Evolutionary conservation across 2,797 vertebrate genomes (phyloP).

Genomic region (Triplophysa bombifrons): DNA sequence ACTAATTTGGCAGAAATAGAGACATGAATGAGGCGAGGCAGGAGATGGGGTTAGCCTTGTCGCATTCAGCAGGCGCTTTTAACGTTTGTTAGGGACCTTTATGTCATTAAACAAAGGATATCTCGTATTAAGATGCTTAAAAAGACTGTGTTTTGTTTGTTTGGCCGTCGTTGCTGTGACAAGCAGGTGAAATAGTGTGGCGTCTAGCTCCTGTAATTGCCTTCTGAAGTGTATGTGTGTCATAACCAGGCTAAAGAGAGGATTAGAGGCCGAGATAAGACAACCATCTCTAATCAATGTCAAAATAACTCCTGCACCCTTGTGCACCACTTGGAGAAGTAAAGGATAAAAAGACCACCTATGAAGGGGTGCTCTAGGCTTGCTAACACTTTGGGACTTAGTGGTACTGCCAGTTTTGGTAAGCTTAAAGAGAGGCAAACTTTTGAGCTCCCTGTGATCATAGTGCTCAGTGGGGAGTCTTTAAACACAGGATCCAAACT

Average conservation of each 20-base stretch:
- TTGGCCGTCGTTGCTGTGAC: not conserved
- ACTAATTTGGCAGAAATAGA: not conserved
- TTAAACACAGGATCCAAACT: not conserved
- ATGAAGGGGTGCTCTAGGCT: not conserved
- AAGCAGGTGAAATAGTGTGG: not conserved
- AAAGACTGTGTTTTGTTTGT: not conserved
- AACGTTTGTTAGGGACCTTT: slow-evolving; percentile 32
- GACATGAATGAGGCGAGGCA: not conserved
- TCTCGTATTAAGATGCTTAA: slow-evolving; percentile 18
- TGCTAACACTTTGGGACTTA: not conserved
- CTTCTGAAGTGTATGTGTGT: slow-evolving; percentile 29
- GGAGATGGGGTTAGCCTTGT: slow-evolving; percentile 11
- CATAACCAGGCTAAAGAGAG: slow-evolving; percentile 58
- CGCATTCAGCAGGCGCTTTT: slow-evolving; percentile 1
- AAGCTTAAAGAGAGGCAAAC: not conserved
- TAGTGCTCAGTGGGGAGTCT: not conserved
- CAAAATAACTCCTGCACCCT: slow-evolving; percentile 49
- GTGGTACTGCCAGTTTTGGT: not conserved
- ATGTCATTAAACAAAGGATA: not conserved
- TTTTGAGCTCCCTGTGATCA: not conserved
- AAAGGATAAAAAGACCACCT: slow-evolving; percentile 2
- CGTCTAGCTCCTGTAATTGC: slow-evolving; percentile 29
- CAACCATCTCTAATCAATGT: slow-evolving; percentile 63
- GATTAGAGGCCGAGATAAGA: slow-evolving; percentile 55
- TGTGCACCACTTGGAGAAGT: slow-evolving; percentile 38